A percentile compares a stretch with the other conserved stretches of the same genome.
These are phyloP conservation scores for Phortica okadai DNA, from an alignment of 2,888 invertebrate genomes.

Conservation along the genomic window DNA sequence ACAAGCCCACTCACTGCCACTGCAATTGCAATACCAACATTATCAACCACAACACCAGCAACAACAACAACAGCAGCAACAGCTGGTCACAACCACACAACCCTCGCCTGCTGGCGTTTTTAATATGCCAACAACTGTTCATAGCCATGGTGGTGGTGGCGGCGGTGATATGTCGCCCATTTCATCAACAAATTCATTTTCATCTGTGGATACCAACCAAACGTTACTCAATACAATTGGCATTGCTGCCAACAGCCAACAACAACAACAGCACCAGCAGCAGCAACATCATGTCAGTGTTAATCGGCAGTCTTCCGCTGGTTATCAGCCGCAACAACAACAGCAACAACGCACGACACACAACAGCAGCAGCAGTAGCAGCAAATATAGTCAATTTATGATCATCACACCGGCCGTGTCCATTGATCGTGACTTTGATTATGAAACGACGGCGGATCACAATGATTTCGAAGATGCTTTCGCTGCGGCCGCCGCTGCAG, in stretches of 20 bases:
- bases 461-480: constrained; percentile 61
- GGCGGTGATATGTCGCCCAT: constrained; percentile 65
- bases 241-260: constrained; percentile 56
- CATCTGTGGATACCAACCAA: constrained; percentile 74
- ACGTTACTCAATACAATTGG: constrained; percentile 71
- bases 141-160: neutral
- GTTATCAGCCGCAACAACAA: constrained; percentile 1
- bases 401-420: constrained; percentile 76
- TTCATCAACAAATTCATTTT: constrained; percentile 73
- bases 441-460: constrained; percentile 54
- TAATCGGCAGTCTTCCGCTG: constrained; percentile 31
- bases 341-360: constrained; percentile 43
- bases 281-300: constrained; percentile 34
- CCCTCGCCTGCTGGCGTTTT: constrained; percentile 70
- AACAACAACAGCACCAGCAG: constrained; percentile 49
- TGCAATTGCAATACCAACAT: constrained; percentile 63
- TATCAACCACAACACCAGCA: constrained; percentile 54
- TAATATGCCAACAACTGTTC: constrained; percentile 41
- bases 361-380: constrained; percentile 45
- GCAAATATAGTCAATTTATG: constrained; percentile 73
- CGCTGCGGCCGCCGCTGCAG: constrained; percentile 58
- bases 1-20: constrained; percentile 60
- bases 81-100: constrained; percentile 67
- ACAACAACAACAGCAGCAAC: constrained; percentile 37
- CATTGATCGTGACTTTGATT: constrained; percentile 74